Percentiles rank a stretch among this genome's conserved stretches.
These are phyloP conservation scores for Monomorium pharaonis DNA, from an alignment of 1,140 invertebrate genomes.

Conservation along the genomic window DNA sequence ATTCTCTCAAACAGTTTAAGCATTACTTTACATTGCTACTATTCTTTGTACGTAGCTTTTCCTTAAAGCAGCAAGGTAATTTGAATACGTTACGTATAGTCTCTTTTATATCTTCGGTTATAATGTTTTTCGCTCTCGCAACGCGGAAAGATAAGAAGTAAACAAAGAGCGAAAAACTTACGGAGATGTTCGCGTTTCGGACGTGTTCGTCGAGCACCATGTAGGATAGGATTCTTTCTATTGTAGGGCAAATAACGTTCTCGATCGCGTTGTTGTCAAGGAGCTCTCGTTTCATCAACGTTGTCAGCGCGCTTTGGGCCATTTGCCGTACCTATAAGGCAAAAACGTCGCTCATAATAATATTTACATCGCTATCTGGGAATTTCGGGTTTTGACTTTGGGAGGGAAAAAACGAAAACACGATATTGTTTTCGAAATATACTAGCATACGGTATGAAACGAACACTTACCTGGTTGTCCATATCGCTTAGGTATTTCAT, in stretches of 20 bases:
- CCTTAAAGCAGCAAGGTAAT: not conserved
- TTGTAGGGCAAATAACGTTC: slow-evolving; percentile 86
- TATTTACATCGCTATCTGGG: not conserved
- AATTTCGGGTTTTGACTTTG: not conserved
- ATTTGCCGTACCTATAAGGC: slow-evolving; percentile 87
- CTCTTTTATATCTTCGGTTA: not conserved
- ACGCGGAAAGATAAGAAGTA: slow-evolving; percentile 5
- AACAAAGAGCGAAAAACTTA: slow-evolving; percentile 78
- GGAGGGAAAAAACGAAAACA: not conserved
- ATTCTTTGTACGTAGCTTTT: not conserved
- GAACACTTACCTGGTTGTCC: slow-evolving; percentile 86
- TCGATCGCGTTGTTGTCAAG: slow-evolving; percentile 87
- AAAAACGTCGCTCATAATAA: not conserved
- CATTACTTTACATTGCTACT: not conserved
- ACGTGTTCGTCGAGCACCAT: slow-evolving; percentile 84
- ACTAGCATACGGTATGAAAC: not conserved
- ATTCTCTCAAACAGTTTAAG: not conserved
- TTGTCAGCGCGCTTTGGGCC: slow-evolving; percentile 87
- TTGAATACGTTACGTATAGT: not conserved
- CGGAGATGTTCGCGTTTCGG: slow-evolving; percentile 81
- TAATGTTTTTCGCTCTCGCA: not conserved
- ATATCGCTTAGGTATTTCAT: slow-evolving; percentile 87
- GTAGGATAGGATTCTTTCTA: slow-evolving; percentile 70
- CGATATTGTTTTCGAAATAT: too few species aligned
- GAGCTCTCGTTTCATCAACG: slow-evolving; percentile 87